A percentile compares a stretch with the other conserved stretches of the same genome.
These are phyloP conservation scores for Pararge aegeria DNA, from an alignment of 1,140 invertebrate genomes.

Conservation along the genomic window DNA sequence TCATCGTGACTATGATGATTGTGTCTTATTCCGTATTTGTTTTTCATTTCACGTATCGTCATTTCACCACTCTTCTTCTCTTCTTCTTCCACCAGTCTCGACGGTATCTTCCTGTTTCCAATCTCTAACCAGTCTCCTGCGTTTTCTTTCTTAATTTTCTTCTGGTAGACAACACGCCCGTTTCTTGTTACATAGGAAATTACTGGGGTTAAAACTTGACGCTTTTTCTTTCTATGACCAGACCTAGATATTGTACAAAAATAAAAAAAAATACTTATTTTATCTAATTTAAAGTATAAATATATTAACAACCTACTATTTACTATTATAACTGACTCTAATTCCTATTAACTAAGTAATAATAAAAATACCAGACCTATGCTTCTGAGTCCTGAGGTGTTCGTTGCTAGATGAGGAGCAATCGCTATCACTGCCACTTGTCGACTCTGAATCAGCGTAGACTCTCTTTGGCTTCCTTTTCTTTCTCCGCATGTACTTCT, in stretches of 20 bases:
- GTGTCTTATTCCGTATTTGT: slow-evolving; percentile 24
- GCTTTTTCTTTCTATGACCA: slow-evolving; percentile 27
- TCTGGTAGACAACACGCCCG: slow-evolving; percentile 61
- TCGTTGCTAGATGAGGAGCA: slow-evolving; percentile 28
- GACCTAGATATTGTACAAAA: not conserved
- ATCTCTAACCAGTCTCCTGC: slow-evolving; percentile 57
- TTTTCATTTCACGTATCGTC: slow-evolving; percentile 31
- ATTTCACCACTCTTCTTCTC: slow-evolving; percentile 27
- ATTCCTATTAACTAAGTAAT: too few species aligned
- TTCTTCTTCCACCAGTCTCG: slow-evolving; percentile 21
- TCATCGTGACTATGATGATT: slow-evolving; percentile 17
- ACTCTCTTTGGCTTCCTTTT: slow-evolving; percentile 31
- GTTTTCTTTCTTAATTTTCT: slow-evolving; percentile 58
- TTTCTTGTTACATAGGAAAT: slow-evolving; percentile 52
- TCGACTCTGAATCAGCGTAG: slow-evolving; percentile 30
- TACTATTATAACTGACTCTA: too few species aligned
- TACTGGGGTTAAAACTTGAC: slow-evolving; percentile 34
- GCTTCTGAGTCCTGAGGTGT: slow-evolving; percentile 17
- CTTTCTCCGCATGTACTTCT: slow-evolving; percentile 33
- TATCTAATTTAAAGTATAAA: not conserved
- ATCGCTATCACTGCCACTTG: slow-evolving; percentile 32
- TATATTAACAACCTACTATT: not conserved
- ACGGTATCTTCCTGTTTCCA: slow-evolving; percentile 23
- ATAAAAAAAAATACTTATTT: too few species aligned
- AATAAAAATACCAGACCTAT: not conserved